Conservation (phyloP, 2,888 invertebrate genomes). For the Agrilus mali region DNA sequence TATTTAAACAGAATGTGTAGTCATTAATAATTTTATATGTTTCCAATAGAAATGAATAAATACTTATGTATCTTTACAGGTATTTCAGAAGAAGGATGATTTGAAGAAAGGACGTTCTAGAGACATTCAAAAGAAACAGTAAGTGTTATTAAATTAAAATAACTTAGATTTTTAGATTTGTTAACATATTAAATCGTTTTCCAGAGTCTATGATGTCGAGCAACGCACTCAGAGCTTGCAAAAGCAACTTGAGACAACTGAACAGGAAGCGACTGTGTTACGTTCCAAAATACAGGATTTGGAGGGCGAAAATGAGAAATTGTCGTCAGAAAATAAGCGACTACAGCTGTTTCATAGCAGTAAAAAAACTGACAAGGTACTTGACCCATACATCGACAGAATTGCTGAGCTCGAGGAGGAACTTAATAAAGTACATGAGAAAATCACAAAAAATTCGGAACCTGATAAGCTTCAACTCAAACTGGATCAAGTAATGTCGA, state of each 20-base stretch:
- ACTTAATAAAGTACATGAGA: slow-evolving; percentile 44
- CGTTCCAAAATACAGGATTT: slow-evolving; percentile 53
- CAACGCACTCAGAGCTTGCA: slow-evolving; percentile 56
- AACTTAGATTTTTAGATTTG: background rate
- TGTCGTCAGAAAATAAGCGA: slow-evolving; percentile 60
- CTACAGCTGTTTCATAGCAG: slow-evolving; percentile 46
- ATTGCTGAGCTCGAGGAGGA: slow-evolving; percentile 49
- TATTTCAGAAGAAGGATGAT: slow-evolving; percentile 51
- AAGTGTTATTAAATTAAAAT: slow-evolving; percentile 22
- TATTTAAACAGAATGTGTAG: background rate
- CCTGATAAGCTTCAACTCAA: slow-evolving; percentile 34
- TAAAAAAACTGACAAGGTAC: slow-evolving; percentile 42
- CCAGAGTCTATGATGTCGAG: slow-evolving; percentile 48
- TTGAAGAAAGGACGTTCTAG: slow-evolving; percentile 55
- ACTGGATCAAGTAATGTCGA: slow-evolving; percentile 11
- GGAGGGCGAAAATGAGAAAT: slow-evolving; percentile 64
- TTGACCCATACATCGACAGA: slow-evolving; percentile 46
- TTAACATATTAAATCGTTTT: slow-evolving; percentile 12
- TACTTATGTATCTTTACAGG: background rate
- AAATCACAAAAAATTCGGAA: slow-evolving; percentile 31
- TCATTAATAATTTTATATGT: background rate
- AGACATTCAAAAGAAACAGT: slow-evolving; percentile 52
- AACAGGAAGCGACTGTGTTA: slow-evolving; percentile 61
- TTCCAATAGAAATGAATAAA: background rate
- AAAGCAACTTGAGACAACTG: slow-evolving; percentile 61